These are phyloP conservation scores for Phymastichus coffea DNA, from an alignment of 1,140 invertebrate genomes.

Conservation along the genomic window DNA sequence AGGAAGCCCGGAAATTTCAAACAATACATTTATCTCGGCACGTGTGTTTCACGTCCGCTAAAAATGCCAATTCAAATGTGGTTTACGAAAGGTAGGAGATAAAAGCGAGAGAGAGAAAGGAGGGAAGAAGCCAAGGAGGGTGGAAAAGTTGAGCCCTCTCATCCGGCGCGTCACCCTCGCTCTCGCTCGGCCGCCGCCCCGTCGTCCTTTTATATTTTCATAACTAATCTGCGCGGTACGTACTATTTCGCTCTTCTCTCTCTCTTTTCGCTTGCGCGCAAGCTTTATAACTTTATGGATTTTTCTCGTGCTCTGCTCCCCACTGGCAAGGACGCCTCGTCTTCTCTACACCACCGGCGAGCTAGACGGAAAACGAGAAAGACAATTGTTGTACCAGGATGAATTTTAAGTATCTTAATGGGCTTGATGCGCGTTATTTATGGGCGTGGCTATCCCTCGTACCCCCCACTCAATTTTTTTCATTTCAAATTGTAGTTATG, in stretches of 20 bases:
- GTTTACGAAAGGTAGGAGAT: slow-evolving; percentile 15
- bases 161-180: slow-evolving; percentile 36
- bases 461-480: neutral
- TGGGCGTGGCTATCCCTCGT: neutral
- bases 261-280: slow-evolving; percentile 19
- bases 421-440: slow-evolving; percentile 25
- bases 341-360: no score
- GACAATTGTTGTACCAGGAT: slow-evolving; percentile 16
- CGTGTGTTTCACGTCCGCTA: slow-evolving; percentile 1
- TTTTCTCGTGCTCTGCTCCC: neutral
- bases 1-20: neutral
- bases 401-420: slow-evolving; percentile 26
- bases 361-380: no score
- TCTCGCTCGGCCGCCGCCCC: slow-evolving; percentile 36
- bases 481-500: slow-evolving; percentile 22
- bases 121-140: slow-evolving; percentile 28
- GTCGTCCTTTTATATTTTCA: slow-evolving; percentile 52
- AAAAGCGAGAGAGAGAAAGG: neutral
- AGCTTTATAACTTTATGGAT: neutral
- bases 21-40: neutral
- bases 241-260: slow-evolving; percentile 48
- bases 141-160: slow-evolving; percentile 50
- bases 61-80: slow-evolving; percentile 30
- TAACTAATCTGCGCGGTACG: slow-evolving; percentile 55
- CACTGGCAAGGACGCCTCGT: neutral